Percentiles rank a stretch among this genome's conserved stretches.
Conservation (phyloP, 23 tunicate species). For the Trididemnum nubilum region DNA sequence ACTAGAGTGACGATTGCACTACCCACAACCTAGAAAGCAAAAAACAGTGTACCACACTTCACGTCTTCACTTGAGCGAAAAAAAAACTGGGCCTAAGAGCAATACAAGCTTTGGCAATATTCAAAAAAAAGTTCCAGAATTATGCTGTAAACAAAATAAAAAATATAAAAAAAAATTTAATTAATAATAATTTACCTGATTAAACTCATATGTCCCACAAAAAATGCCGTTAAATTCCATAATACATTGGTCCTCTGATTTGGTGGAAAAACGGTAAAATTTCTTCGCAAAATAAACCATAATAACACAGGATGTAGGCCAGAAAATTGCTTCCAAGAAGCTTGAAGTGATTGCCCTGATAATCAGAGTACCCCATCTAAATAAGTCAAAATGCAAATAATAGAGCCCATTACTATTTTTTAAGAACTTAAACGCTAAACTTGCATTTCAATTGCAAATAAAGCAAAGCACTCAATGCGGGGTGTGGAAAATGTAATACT, state of each 20-base stretch:
- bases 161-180: no score
- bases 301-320: constrained; percentile 10
- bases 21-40: background rate
- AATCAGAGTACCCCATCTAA: constrained; percentile 14
- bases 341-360: background rate
- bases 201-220: background rate
- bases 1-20: background rate
- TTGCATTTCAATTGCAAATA: no score
- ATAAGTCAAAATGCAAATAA: background rate
- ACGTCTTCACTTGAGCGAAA: background rate
- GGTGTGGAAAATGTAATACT: no score
- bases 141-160: no score
- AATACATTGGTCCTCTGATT: background rate
- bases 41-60: no score
- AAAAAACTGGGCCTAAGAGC: no score
- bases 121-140: no score
- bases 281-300: constrained; percentile 9
- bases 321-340: constrained; percentile 11
- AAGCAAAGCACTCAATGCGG: no score
- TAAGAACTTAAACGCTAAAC: no score
- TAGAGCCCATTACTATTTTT: no score
- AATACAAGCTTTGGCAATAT: no score
- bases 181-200: no score
- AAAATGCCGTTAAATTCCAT: constrained; percentile 15
- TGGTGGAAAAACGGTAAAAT: background rate